A percentile compares a stretch with the other conserved stretches of the same genome.
These are phyloP conservation scores for Leucoma salicis DNA, from an alignment of 2,888 invertebrate genomes.

Conservation along the genomic window DNA sequence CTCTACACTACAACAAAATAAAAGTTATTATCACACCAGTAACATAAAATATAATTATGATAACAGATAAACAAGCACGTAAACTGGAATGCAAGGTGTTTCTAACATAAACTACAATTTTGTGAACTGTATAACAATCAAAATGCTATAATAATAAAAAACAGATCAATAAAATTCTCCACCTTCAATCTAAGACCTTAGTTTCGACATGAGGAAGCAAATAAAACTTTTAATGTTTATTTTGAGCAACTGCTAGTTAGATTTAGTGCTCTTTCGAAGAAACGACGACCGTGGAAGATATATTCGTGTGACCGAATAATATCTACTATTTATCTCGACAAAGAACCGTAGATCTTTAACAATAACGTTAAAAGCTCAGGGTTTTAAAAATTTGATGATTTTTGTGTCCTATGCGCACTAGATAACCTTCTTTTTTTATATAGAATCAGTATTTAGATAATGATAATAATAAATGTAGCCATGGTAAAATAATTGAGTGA, in stretches of 20 bases:
- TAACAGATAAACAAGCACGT: not conserved
- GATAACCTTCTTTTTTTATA: too few species aligned
- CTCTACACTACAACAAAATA: too few species aligned
- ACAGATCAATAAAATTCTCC: slow-evolving; percentile 18
- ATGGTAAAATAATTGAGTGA: too few species aligned
- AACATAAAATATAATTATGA: too few species aligned
- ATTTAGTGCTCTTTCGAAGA: slow-evolving; percentile 29
- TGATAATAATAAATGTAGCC: too few species aligned
- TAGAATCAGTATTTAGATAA: too few species aligned
- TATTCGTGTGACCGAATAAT: slow-evolving; percentile 21
- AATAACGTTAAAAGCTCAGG: not conserved
- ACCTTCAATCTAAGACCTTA: slow-evolving; percentile 27
- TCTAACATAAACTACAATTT: slow-evolving; percentile 2
- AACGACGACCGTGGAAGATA: slow-evolving; percentile 29
- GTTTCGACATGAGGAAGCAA: slow-evolving; percentile 32
- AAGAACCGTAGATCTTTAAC: slow-evolving; percentile 9
- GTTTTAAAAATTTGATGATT: not conserved
- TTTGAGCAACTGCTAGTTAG: slow-evolving; percentile 25
- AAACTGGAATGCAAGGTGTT: not conserved
- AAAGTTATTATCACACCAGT: too few species aligned
- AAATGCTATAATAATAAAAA: slow-evolving; percentile 12
- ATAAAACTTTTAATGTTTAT: slow-evolving; percentile 34
- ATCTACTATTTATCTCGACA: slow-evolving; percentile 10
- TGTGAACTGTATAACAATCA: slow-evolving; percentile 6
- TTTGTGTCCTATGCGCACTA: too few species aligned